Evolutionary conservation across 2,888 invertebrate genomes (phyloP).

Genomic region (Drosophila histrio): DNA sequence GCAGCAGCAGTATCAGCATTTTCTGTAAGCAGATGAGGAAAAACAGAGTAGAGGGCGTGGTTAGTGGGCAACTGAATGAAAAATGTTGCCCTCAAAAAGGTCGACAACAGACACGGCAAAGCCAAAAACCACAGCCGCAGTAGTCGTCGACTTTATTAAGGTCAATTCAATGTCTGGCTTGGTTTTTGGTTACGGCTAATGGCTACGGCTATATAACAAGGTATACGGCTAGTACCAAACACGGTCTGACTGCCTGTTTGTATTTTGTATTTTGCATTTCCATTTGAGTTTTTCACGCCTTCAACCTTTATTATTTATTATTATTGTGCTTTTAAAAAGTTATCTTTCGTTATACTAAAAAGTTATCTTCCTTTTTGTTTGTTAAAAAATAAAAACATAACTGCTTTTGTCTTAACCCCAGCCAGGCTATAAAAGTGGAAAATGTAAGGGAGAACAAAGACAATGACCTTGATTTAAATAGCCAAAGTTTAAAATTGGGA

Average conservation of each 20-base stretch:
- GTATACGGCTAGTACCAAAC: slow-evolving; percentile 28
- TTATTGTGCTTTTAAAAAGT: slow-evolving; percentile 56
- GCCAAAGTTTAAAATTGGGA: not conserved
- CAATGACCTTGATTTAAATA: slow-evolving; percentile 33
- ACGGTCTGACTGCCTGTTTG: not conserved
- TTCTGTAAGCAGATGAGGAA: slow-evolving; percentile 73
- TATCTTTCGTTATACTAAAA: slow-evolving; percentile 35
- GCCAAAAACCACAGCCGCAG: slow-evolving; percentile 27
- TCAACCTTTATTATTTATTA: slow-evolving; percentile 59
- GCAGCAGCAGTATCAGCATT: slow-evolving; percentile 84
- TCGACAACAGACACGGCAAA: slow-evolving; percentile 36
- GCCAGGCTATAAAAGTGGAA: slow-evolving; percentile 13
- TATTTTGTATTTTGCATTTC: slow-evolving; percentile 54
- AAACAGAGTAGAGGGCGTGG: slow-evolving; percentile 42
- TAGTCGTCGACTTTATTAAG: slow-evolving; percentile 73
- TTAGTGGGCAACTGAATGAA: slow-evolving; percentile 44
- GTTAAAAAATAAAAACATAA: not conserved
- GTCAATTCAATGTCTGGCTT: slow-evolving; percentile 75
- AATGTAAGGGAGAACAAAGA: slow-evolving; percentile 5
- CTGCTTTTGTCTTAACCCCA: slow-evolving; percentile 23
- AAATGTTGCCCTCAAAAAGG: slow-evolving; percentile 58
- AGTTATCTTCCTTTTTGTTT: slow-evolving; percentile 2
- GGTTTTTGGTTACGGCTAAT: slow-evolving; percentile 65
- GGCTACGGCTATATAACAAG: slow-evolving; percentile 54
- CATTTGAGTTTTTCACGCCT: slow-evolving; percentile 38